phyloP scores from a whole-genome alignment of 1,140 invertebrate species.

The Phthorimaea operculella region DNA sequence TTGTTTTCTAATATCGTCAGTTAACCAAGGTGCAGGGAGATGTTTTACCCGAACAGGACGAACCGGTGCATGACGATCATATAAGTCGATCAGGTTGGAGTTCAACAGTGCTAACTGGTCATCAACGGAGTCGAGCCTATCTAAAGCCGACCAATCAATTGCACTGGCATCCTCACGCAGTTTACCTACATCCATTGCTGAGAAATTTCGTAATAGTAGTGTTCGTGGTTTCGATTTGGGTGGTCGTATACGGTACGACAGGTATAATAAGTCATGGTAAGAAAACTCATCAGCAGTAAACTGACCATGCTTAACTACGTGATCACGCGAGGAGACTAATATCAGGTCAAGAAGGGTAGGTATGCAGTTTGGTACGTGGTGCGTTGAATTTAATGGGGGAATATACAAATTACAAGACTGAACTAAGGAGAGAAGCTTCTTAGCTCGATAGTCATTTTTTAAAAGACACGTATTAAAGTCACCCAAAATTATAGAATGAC shows the following conservation, averaged over 20 bases:
- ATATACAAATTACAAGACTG: conserved; percentile 13
- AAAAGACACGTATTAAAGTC: conserved; percentile 19
- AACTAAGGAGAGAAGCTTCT: conserved; percentile 7
- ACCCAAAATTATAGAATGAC: conserved; percentile 17
- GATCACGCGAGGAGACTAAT: conserved; percentile 8
- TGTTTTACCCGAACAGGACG: conserved; percentile 1
- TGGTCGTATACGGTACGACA: conserved; percentile 8
- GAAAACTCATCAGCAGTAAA: conserved; percentile 12
- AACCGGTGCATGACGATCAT: conserved; percentile 8
- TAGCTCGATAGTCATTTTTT: conserved; percentile 5
- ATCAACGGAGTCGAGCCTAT: background rate
- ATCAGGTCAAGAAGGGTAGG: conserved; percentile 16
- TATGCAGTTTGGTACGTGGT: conserved; percentile 12
- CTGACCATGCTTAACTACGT: conserved; percentile 14
- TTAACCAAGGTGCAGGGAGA: conserved; percentile 9
- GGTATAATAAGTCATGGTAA: conserved; percentile 4
- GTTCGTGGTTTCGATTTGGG: conserved; percentile 7
- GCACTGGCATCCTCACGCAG: conserved; percentile 5
- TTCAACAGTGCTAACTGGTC: conserved; percentile 12
- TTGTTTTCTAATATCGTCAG: background rate
- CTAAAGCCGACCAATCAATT: conserved; percentile 9
- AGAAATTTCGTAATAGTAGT: conserved; percentile 8
- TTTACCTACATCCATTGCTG: conserved; percentile 1
- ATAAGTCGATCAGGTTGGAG: background rate
- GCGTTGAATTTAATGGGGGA: conserved; percentile 14